Base-by-base conservation (phyloP, 2,888 invertebrate genomes). In the Punctoribates punctum region DNA sequence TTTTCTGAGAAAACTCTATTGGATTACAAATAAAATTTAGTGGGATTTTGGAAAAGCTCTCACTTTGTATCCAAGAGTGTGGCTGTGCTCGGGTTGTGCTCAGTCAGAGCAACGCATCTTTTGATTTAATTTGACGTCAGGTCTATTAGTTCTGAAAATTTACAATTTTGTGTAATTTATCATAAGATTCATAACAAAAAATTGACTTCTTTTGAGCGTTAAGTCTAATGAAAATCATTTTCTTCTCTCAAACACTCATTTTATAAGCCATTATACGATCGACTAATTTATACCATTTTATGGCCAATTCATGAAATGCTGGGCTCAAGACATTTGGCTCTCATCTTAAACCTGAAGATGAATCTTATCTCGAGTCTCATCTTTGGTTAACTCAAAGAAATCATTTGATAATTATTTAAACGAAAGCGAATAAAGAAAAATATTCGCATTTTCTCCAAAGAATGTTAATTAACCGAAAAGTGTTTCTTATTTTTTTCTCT, bases 211-310 rank as follows among this genome's bases (percentile, higher is more conserved):
- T 25, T 57, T 57, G 57, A 23, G 11, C 23, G 9, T 57, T 25
- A 57, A 9, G 20, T 6, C 15, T 57, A 57, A 57, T 62, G 62
- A 62, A 62, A 62, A n/a, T n/a, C 4, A 6, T 62, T 62, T 54
- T 54, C 20, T n/a, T 17, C 23, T 13, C 11, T 62, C 62, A 51
- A n/a, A 51, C 11, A n/a, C 29, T 62, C 25, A 15, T 62, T n/a
- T 8, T n/a, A 54, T 20, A 54, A n/a, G 29, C 29, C 11, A 27
- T 29, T 29, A 29, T 62, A 62, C 15, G 62, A 27, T 25, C 27
- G 25, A 25, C 25, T 62, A 62, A 62, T 62, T 62, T 62, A 62
- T 62, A 62, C 62, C 62, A 62, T 34, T 62, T 9, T 15, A 27
- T 27, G 29, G 62, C 15, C 62, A 62, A 62, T 20, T 62, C 62